Conservation (phyloP, 2,113 vertebrate species). For the Sylvilagus bachmani region DNA sequence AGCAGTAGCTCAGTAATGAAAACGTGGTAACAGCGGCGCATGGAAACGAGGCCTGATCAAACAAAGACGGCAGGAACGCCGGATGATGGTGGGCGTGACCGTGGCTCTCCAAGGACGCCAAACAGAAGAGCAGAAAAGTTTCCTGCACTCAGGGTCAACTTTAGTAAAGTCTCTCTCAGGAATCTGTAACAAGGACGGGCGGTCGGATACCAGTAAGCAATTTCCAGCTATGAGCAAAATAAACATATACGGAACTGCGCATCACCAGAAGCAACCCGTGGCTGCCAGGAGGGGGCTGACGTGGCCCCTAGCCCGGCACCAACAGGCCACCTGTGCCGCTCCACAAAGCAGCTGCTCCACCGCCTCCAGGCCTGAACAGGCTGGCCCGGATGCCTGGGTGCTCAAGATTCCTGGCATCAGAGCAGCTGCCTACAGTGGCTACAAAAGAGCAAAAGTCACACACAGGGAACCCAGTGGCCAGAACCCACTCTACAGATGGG, state of each 20-base stretch:
- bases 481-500: background rate
- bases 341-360: background rate
- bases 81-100: fast-evolving
- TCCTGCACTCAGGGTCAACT: background rate
- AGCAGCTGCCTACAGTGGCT: background rate
- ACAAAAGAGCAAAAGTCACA: background rate
- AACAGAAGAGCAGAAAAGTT: background rate
- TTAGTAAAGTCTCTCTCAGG: background rate
- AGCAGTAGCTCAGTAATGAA: background rate
- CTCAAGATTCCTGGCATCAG: background rate
- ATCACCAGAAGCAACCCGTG: background rate
- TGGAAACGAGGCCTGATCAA: background rate
- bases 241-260: fast-evolving
- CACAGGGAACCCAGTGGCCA: background rate
- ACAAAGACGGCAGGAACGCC: background rate
- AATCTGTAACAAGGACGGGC: background rate
- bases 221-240: background rate
- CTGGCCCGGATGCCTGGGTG: background rate
- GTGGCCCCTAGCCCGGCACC: fast-evolving
- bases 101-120: background rate
- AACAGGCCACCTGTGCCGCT: background rate
- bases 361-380: background rate
- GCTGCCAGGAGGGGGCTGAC: background rate
- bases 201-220: background rate
- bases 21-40: background rate